Base-by-base conservation (phyloP, 2,888 invertebrate species). In the Nymphalis urticae region DNA sequence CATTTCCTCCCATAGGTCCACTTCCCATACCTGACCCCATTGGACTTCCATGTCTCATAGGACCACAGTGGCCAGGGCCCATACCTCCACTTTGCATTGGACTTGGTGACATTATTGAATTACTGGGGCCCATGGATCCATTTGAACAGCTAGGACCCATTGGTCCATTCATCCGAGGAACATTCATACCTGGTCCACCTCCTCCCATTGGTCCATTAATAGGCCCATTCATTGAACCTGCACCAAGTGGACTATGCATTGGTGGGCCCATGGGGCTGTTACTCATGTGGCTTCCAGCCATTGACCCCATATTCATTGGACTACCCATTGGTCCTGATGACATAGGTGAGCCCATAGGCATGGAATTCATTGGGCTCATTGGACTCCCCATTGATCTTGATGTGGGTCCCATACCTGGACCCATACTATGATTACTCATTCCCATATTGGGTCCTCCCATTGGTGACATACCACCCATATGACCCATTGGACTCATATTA, bases 211-310 rank as follows among this genome's bases (percentile, higher is more conserved):
- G 93, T 17, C 95, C 94, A 85, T 93, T 93, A 84, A 92, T 88
- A 17, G 92, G 92, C 2, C 93, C 93, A 82, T 93, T 94, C 91
- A 94, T 93, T 67, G 93, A 93, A 68, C 90, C 93, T 64, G 85
- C 90, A 72, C 93, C 95, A 71, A 95, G 85, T 59, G 95, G 95
- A 88, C 95, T 96, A 77, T 95, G 96, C 94, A 96, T 95, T 13
- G 95, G 96, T 64, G 96, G 96, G 64, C 94, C 95, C 95, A 95
- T 96, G 66, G 95, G 95, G 79, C 95, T 95, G 77, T 95, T 95
- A 80, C 94, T 95, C 93, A 95, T 95, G 76, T 94, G 94, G 76
- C 87, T 93, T 62, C 91, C 92, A 65, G 90, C 88, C 94, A 95
- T 94, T 48, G 94, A 94, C 66, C 93, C 93, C 94, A 94, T 94